Base-by-base conservation (phyloP, 2,113 vertebrate species). In the Casuarius casuarius region DNA sequence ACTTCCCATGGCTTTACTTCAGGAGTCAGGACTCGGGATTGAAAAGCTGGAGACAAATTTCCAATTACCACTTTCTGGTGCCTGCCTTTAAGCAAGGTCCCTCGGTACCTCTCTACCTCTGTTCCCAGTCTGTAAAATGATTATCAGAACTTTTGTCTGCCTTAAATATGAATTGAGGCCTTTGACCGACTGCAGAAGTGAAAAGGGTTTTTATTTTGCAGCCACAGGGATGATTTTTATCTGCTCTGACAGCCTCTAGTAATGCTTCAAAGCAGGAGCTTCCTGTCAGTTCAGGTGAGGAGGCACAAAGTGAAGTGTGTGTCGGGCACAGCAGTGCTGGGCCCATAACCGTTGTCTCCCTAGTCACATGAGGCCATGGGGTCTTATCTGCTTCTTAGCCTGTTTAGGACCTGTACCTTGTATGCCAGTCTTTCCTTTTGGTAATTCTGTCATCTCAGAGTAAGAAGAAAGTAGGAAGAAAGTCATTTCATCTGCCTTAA, bases 41-140 rank as follows among this genome's bases (percentile, higher is more conserved):
- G 52, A 14, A 91, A 91, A 81, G 26, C 22, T 63, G 38, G 15
- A 62, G 25, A 58, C 87, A 82, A 22, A 49, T 56, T 92, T 92
- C 77, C 87, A 52, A 18, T 31, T 26, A 81, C 61, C 78, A 44
- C 46, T 95, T 92, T 81, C 80, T 1, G 0, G 33, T 91, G 58
- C 28, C 33, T 2, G 0, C 54, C 20, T 23, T 48, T 65, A 49
- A 29, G 12, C 25, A 56, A 72, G 6, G 31, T 65, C 18, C 48
- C 38, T 72, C 35, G 28, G 5, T 91, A 51, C 2, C 4, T 65
- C 46, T 46, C 28, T 4, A 1, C 56, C 42, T 87, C 61, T 71
- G 46, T 33, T 81, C 38, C n/a, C 17, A 51, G 25, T 13, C 14
- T 92, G 7, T 72, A 75, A 94, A 91, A 72, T 3, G 4, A 25